These are phyloP conservation scores for Plectropomus leopardus DNA, from an alignment of 2,113 vertebrate genomes.

Conservation along the genomic window DNA sequence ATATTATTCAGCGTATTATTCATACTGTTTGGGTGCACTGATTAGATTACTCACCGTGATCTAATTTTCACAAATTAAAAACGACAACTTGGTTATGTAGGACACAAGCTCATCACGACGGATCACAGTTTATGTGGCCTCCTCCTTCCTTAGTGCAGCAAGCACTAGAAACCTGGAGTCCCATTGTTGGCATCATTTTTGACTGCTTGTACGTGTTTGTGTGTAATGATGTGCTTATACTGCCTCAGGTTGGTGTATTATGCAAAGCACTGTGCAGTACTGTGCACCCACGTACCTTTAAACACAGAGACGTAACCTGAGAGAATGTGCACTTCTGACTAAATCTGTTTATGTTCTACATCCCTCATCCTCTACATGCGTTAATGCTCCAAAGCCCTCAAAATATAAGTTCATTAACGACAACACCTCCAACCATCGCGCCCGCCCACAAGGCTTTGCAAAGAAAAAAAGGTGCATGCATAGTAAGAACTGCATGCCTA, in stretches of 20 bases:
- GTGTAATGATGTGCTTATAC: slow-evolving; percentile 58
- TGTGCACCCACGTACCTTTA: slow-evolving; percentile 42
- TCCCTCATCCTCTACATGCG: slow-evolving; percentile 18
- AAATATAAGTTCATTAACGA: slow-evolving; percentile 7
- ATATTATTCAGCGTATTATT: slow-evolving; percentile 51
- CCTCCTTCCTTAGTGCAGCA: slow-evolving; percentile 78
- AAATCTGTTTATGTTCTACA: slow-evolving; percentile 42
- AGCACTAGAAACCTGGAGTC: slow-evolving; percentile 54
- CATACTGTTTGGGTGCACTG: slow-evolving; percentile 53
- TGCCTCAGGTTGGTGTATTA: slow-evolving; percentile 57
- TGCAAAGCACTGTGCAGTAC: slow-evolving; percentile 48
- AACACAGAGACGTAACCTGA: slow-evolving; percentile 36
- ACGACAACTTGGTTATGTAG: slow-evolving; percentile 49
- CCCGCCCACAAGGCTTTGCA: slow-evolving; percentile 8
- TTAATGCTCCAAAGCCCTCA: slow-evolving; percentile 6
- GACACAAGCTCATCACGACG: slow-evolving; percentile 32
- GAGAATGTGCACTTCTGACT: slow-evolving; percentile 80
- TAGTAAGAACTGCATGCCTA: slow-evolving; percentile 20
- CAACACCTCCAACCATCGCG: background rate
- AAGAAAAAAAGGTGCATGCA: slow-evolving; percentile 29
- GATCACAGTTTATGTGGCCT: slow-evolving; percentile 67
- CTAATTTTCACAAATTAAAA: slow-evolving; percentile 45
- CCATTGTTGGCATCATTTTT: slow-evolving; percentile 56
- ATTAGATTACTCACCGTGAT: slow-evolving; percentile 57
- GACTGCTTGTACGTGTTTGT: slow-evolving; percentile 67